Evolutionary conservation across 2,888 invertebrate species (phyloP).

Genomic region (Tetragnatha montana): DNA sequence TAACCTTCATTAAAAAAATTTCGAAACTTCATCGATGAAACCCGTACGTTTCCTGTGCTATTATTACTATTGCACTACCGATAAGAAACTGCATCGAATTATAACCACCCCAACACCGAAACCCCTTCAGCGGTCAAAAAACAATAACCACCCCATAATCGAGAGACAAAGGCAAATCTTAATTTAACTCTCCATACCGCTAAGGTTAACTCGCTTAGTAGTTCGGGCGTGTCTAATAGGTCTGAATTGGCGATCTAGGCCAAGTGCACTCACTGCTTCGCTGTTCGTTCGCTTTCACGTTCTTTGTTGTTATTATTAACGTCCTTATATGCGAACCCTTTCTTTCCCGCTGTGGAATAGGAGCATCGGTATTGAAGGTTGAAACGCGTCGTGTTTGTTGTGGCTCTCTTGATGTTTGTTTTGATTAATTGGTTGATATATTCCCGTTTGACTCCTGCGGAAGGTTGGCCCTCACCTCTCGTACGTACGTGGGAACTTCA

Average conservation of each 20-base stretch:
- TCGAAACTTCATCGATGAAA: background rate
- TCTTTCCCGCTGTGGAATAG: slow-evolving; percentile 34
- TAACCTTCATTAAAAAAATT: background rate
- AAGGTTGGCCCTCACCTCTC: slow-evolving; percentile 32
- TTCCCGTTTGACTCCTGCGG: background rate
- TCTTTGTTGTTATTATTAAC: slow-evolving; percentile 20
- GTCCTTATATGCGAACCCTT: slow-evolving; percentile 36
- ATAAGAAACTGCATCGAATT: slow-evolving; percentile 9
- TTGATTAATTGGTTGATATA: background rate
- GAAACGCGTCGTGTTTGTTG: slow-evolving; percentile 11
- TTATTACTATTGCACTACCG: background rate
- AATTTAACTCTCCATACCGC: slow-evolving; percentile 5
- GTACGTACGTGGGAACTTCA: background rate
- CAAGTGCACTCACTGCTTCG: slow-evolving; percentile 53
- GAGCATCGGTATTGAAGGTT: slow-evolving; percentile 46
- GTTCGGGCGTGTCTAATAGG: slow-evolving; percentile 55
- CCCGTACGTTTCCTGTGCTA: background rate
- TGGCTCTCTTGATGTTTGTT: slow-evolving; percentile 4
- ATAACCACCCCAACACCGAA: slow-evolving; percentile 5
- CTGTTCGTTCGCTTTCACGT: slow-evolving; percentile 35
- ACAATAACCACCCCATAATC: slow-evolving; percentile 7
- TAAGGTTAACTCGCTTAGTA: slow-evolving; percentile 27
- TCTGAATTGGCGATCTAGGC: slow-evolving; percentile 26
- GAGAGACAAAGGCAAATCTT: slow-evolving; percentile 5
- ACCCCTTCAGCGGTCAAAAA: background rate